phyloP scores from a whole-genome alignment of 2,113 vertebrate species.

The Muntiacus reevesi region DNA sequence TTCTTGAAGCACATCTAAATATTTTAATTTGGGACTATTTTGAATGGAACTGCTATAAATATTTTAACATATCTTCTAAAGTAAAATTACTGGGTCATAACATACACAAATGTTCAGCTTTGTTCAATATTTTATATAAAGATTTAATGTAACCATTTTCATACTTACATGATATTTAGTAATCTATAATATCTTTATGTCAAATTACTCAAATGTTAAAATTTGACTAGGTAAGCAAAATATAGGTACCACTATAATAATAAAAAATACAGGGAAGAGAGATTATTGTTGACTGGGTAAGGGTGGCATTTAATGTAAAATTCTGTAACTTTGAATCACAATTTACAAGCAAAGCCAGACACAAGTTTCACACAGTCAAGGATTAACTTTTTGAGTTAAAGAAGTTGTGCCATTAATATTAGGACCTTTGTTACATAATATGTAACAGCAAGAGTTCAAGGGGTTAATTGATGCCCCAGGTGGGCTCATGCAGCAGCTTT shows the following conservation, averaged over 20 bases:
- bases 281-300: background rate
- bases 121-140: background rate
- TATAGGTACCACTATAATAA: background rate
- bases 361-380: constrained; percentile 36
- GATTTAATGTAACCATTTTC: constrained; percentile 32
- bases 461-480: constrained; percentile 68
- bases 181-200: background rate
- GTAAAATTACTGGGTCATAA: background rate
- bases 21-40: background rate
- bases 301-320: constrained; percentile 33
- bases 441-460: constrained; percentile 59
- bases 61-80: background rate
- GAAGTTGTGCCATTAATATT: constrained; percentile 49
- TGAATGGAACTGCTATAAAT: background rate
- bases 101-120: background rate
- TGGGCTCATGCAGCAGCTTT: constrained; percentile 53
- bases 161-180: background rate
- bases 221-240: background rate
- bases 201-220: constrained; percentile 13
- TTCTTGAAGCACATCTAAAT: background rate
- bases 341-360: constrained; percentile 51
- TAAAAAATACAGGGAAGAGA: background rate
- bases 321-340: constrained; percentile 45
- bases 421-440: constrained; percentile 63
- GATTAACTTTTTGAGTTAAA: constrained; percentile 68